phyloP scores from a whole-genome alignment of 1,140 invertebrate species.

The Sesamia nonagrioides region DNA sequence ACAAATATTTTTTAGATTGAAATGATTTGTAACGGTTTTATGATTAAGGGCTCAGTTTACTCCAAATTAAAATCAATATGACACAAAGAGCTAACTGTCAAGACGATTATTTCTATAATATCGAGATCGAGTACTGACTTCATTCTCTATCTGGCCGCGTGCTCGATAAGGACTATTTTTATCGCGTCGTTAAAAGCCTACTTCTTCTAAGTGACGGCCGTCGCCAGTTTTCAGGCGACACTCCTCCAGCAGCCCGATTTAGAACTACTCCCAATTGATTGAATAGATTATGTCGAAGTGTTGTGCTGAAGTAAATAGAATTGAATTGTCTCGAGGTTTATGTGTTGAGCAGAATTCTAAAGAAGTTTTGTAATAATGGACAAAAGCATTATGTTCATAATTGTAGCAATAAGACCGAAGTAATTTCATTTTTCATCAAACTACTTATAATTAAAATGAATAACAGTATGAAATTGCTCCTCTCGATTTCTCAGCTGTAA shows the following conservation, averaged over 20 bases:
- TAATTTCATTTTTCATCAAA: too few relatives aligned
- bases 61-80: too few relatives aligned
- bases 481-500: too few relatives aligned
- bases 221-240: not conserved
- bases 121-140: not conserved
- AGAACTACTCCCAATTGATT: conserved; percentile 21
- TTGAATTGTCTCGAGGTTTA: not conserved
- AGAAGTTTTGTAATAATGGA: too few relatives aligned
- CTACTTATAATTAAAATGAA: too few relatives aligned
- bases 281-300: conserved; percentile 16
- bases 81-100: too few relatives aligned
- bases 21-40: too few relatives aligned
- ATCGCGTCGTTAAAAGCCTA: conserved; percentile 44
- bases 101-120: not conserved
- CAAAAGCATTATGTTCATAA: too few relatives aligned
- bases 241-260: conserved; percentile 14
- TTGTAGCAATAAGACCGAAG: too few relatives aligned
- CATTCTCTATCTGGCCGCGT: not conserved
- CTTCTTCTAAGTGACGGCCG: conserved; percentile 1
- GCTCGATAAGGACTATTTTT: conserved; percentile 8
- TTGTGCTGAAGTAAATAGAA: not conserved
- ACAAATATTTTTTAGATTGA: too few relatives aligned
- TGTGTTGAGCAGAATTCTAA: not conserved
- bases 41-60: too few relatives aligned
- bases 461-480: too few relatives aligned